Evolutionary conservation across 2,113 vertebrate species (phyloP).

Genomic region (Polypterus bichir): DNA sequence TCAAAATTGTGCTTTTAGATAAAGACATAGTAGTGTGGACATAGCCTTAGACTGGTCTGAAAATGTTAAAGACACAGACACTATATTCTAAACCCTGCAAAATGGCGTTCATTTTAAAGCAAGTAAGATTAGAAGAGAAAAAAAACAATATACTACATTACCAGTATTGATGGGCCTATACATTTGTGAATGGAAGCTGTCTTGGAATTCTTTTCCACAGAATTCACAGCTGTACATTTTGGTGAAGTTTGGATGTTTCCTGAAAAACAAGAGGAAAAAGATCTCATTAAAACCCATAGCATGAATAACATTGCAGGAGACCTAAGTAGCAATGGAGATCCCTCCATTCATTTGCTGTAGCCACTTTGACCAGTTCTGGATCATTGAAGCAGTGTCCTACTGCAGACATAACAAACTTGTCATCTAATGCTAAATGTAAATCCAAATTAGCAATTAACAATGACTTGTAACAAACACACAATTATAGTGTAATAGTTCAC

Average conservation of each 20-base stretch:
- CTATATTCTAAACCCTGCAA: too few relatives aligned
- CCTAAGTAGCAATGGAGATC: neutral
- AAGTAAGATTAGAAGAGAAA: neutral
- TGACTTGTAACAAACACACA: too few relatives aligned
- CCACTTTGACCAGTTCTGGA: too few relatives aligned
- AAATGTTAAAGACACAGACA: too few relatives aligned
- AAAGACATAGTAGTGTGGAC: too few relatives aligned
- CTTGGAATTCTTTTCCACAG: slow-evolving; percentile 15
- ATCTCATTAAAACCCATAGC: neutral
- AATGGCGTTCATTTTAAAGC: neutral
- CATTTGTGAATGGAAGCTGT: slow-evolving; percentile 17
- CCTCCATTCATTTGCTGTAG: too few relatives aligned
- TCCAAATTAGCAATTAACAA: too few relatives aligned
- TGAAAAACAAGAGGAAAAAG: slow-evolving; percentile 1
- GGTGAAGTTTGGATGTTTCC: slow-evolving; percentile 12
- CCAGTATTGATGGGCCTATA: slow-evolving; percentile 26
- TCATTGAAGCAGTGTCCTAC: neutral
- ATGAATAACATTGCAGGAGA: neutral
- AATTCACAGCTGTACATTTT: slow-evolving; percentile 22
- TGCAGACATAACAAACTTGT: too few relatives aligned
- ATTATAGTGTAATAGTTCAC: too few relatives aligned
- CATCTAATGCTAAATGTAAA: too few relatives aligned
- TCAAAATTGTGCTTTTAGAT: too few relatives aligned
- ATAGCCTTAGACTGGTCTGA: too few relatives aligned
- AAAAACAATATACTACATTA: slow-evolving; percentile 15